Conservation (phyloP, 2,888 invertebrate species). For the Drosophila paramelanica region DNA sequence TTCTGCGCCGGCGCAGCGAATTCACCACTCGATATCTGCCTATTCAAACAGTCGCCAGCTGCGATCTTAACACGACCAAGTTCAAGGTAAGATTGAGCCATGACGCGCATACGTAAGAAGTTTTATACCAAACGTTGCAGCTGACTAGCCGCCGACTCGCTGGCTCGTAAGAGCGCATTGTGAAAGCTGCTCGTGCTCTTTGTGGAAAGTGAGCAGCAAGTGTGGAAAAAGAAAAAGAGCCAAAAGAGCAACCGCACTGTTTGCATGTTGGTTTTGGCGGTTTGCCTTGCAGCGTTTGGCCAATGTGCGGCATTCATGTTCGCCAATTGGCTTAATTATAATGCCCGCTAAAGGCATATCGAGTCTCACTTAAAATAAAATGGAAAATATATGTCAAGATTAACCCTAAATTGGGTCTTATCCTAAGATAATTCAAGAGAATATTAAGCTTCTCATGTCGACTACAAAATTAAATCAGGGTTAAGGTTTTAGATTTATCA, state of each 20-base stretch:
- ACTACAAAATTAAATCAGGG: not conserved
- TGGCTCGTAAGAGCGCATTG: conserved; percentile 61
- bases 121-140: conserved; percentile 80
- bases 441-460: not conserved
- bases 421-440: not conserved
- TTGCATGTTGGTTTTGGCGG: conserved; percentile 15
- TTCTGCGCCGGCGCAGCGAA: conserved; percentile 24
- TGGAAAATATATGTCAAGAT: conserved; percentile 37
- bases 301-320: conserved; percentile 40
- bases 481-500: no score
- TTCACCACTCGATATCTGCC: conserved; percentile 8
- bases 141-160: conserved; percentile 9
- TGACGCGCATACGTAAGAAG: conserved; percentile 85
- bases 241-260: conserved; percentile 35
- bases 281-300: conserved; percentile 30
- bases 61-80: conserved; percentile 82
- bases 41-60: not conserved
- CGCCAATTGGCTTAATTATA: conserved; percentile 64
- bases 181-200: conserved; percentile 69
- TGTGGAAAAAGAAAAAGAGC: conserved; percentile 51
- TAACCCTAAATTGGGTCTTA: conserved; percentile 25
- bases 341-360: conserved; percentile 53
- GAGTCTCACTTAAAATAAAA: conserved; percentile 44
- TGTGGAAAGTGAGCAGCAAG: conserved; percentile 59
- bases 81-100: conserved; percentile 85